phyloP scores from a whole-genome alignment of 2,888 invertebrate species.

The Eristalis pertinax region DNA sequence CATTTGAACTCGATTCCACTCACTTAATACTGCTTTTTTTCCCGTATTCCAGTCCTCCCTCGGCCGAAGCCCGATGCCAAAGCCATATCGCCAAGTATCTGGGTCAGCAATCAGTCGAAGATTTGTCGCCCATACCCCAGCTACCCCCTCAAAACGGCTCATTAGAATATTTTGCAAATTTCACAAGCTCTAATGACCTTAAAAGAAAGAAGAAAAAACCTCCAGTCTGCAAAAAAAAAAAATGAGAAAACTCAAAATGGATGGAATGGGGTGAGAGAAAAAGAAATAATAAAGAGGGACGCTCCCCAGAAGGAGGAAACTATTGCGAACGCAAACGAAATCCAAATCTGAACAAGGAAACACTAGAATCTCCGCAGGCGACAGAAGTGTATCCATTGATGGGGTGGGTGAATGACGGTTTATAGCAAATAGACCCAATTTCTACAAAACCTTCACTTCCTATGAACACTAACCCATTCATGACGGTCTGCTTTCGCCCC shows the following conservation, averaged over 20 bases:
- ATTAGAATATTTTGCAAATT: slow-evolving; percentile 64
- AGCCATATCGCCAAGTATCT: background rate
- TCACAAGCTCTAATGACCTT: slow-evolving; percentile 64
- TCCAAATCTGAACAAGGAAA: slow-evolving; percentile 64
- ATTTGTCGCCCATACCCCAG: background rate
- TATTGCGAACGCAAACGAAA: slow-evolving; percentile 54
- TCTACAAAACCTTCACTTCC: slow-evolving; percentile 53
- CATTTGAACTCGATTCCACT: background rate
- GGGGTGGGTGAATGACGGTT: slow-evolving; percentile 36
- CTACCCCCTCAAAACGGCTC: slow-evolving; percentile 31
- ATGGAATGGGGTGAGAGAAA: background rate
- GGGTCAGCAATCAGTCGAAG: background rate
- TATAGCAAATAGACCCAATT: slow-evolving; percentile 68
- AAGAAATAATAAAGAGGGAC: background rate
- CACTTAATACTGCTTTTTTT: background rate
- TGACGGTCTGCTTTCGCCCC: slow-evolving; percentile 10
- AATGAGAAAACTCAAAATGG: too few relatives aligned
- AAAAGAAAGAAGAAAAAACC: slow-evolving; percentile 38
- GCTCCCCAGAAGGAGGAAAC: slow-evolving; percentile 20
- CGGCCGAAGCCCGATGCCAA: too few relatives aligned
- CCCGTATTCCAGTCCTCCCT: too few relatives aligned
- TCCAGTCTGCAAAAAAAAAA: slow-evolving; percentile 27
- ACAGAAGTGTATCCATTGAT: slow-evolving; percentile 54
- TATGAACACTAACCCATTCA: slow-evolving; percentile 65
- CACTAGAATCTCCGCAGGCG: slow-evolving; percentile 42